These are phyloP conservation scores for Drosophila murphyi DNA, from an alignment of 1,140 invertebrate species.

Conservation along the genomic window DNA sequence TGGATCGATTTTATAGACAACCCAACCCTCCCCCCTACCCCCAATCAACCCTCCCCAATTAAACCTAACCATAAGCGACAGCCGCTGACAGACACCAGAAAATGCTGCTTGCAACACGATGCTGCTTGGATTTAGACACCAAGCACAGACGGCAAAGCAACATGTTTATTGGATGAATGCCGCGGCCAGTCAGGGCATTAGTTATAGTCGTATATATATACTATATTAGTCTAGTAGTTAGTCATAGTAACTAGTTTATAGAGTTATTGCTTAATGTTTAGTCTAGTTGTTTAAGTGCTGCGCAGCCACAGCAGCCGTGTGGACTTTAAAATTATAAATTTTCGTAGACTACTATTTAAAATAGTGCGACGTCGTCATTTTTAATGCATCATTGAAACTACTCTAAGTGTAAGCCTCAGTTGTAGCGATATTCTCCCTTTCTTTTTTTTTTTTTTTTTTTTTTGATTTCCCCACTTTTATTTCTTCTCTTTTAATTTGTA, in stretches of 20 bases:
- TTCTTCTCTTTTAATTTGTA: constrained; percentile 46
- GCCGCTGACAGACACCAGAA: constrained; percentile 8
- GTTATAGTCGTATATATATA: constrained; percentile 31
- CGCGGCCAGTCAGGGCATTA: constrained; percentile 43
- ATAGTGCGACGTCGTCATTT: constrained; percentile 61
- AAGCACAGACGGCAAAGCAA: constrained; percentile 1
- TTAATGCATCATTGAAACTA: constrained; percentile 47
- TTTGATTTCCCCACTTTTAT: constrained; percentile 44
- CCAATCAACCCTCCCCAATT: constrained; percentile 15
- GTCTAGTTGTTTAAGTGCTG: constrained; percentile 64
- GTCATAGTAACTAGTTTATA: constrained; percentile 35
- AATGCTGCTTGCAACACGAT: constrained; percentile 11
- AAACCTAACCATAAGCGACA: constrained; percentile 33
- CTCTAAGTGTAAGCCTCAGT: constrained; percentile 37
- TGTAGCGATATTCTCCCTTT: constrained; percentile 5
- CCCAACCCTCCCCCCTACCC: constrained; percentile 1
- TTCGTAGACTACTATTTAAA: constrained; percentile 80
- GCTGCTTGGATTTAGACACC: constrained; percentile 3
- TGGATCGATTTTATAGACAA: constrained; percentile 83
- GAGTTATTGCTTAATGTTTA: constrained; percentile 55
- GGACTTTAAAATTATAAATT: constrained; percentile 81
- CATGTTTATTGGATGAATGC: constrained; percentile 12
- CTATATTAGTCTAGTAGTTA: constrained; percentile 29
- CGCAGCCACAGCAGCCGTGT: constrained; percentile 51
- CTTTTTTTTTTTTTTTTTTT: constrained; percentile 36